Evolutionary conservation across 2,888 invertebrate species (phyloP).

Genomic region (Peribatodes rhomboidaria): DNA sequence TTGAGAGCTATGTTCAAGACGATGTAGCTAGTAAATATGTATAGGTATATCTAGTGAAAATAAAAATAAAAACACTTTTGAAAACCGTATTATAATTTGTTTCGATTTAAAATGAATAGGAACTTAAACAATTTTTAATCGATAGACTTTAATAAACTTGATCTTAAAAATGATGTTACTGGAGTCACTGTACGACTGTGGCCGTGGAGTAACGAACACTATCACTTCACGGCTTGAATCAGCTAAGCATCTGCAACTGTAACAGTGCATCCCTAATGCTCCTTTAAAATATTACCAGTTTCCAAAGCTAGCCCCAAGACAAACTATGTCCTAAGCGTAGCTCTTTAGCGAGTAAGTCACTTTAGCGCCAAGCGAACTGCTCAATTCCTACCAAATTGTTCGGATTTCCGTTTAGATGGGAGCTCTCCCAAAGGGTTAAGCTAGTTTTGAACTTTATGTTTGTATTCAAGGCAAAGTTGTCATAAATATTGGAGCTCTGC

Average conservation of each 20-base stretch:
- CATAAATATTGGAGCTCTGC: slow-evolving; percentile 77
- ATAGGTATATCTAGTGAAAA: too few relatives aligned
- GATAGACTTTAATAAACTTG: too few relatives aligned
- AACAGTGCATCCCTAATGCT: slow-evolving; percentile 21
- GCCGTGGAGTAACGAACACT: too few relatives aligned
- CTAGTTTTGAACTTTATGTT: slow-evolving; percentile 78
- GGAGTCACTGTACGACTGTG: neutral
- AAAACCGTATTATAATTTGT: too few relatives aligned
- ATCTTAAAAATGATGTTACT: too few relatives aligned
- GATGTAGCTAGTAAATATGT: neutral
- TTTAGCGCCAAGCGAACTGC: slow-evolving; percentile 58
- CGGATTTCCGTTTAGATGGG: slow-evolving; percentile 72
- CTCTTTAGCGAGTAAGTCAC: slow-evolving; percentile 48
- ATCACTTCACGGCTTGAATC: neutral
- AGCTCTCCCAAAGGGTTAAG: slow-evolving; percentile 73
- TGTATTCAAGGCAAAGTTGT: slow-evolving; percentile 73
- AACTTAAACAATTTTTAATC: too few relatives aligned
- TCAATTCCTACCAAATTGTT: slow-evolving; percentile 72
- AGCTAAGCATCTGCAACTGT: neutral
- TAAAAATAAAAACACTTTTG: too few relatives aligned
- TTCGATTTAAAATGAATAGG: too few relatives aligned
- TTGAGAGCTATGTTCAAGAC: slow-evolving; percentile 45
- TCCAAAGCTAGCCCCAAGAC: slow-evolving; percentile 39
- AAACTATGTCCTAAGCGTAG: slow-evolving; percentile 45
- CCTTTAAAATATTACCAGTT: slow-evolving; percentile 30